These are phyloP conservation scores for Ophiothrix spiculata DNA, from an alignment of 35 echinoderm and acorn worm genomes.

Conservation along the genomic window DNA sequence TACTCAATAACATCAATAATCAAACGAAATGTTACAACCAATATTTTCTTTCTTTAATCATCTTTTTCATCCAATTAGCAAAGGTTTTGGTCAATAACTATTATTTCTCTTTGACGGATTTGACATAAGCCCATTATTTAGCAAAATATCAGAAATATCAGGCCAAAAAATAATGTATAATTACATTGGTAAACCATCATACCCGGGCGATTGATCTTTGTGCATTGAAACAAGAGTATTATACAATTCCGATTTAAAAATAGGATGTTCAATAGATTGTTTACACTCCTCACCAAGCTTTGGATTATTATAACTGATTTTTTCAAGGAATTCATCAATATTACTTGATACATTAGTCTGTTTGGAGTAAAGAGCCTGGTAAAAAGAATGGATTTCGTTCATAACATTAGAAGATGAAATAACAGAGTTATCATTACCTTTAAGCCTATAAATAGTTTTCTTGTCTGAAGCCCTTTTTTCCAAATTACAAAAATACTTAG, in stretches of 20 bases:
- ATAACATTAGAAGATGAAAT: not conserved
- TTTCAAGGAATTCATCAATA: not conserved
- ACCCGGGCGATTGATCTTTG: too few species aligned
- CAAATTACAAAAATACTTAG: constrained; percentile 5
- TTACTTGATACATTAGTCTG: not conserved
- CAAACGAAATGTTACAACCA: constrained; percentile 14
- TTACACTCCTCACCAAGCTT: not conserved
- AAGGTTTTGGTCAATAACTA: not conserved
- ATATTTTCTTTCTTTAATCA: constrained; percentile 12
- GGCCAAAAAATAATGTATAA: too few species aligned
- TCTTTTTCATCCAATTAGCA: constrained; percentile 8
- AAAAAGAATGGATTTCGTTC: not conserved
- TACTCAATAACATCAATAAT: constrained; percentile 25
- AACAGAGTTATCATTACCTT: not conserved
- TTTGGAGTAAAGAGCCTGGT: not conserved
- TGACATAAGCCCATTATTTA: constrained; percentile 14
- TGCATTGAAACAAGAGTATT: constrained; percentile 12
- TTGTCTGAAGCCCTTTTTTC: not conserved
- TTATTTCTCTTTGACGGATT: constrained; percentile 4
- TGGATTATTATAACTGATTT: too few species aligned
- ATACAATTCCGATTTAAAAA: constrained; percentile 9
- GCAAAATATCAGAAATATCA: constrained; percentile 22
- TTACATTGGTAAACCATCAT: too few species aligned
- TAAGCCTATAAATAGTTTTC: constrained; percentile 3
- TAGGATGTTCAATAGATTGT: not conserved